These are phyloP conservation scores for Ceuthmochares aereus DNA, from an alignment of 2,113 vertebrate species.

Conservation along the genomic window DNA sequence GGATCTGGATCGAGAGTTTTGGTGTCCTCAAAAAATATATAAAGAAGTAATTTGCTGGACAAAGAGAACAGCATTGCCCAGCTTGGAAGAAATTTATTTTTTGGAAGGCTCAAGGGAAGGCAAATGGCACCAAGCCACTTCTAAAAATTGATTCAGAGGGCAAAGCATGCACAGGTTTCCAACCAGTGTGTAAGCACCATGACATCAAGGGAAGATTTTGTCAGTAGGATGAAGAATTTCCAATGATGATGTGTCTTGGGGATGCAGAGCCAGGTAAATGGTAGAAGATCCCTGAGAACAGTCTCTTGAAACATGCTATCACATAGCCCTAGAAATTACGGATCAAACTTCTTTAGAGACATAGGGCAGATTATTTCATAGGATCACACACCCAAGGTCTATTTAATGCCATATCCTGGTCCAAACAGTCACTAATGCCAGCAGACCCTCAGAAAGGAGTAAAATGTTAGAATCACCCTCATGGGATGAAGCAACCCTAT, in stretches of 20 bases:
- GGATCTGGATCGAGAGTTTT: background rate
- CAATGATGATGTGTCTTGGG: background rate
- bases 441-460: background rate
- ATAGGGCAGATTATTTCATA: background rate
- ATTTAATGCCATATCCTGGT: background rate
- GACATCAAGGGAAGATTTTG: conserved; percentile 47
- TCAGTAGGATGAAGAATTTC: conserved; percentile 15
- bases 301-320: background rate
- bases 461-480: background rate
- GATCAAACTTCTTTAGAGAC: background rate
- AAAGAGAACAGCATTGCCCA: background rate
- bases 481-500: background rate
- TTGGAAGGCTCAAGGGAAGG: conserved; percentile 18
- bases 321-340: background rate
- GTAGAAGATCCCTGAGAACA: background rate
- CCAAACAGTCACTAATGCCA: background rate
- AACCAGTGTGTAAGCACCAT: conserved; percentile 44
- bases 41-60: conserved; percentile 28
- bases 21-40: background rate
- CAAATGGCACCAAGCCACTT: conserved; percentile 37
- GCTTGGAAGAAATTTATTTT: conserved; percentile 31
- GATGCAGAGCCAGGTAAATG: background rate
- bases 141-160: conserved; percentile 57
- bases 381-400: background rate
- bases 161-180: conserved; percentile 38